Conservation (phyloP, 2,113 vertebrate species). For the Pseudonaja textilis region DNA sequence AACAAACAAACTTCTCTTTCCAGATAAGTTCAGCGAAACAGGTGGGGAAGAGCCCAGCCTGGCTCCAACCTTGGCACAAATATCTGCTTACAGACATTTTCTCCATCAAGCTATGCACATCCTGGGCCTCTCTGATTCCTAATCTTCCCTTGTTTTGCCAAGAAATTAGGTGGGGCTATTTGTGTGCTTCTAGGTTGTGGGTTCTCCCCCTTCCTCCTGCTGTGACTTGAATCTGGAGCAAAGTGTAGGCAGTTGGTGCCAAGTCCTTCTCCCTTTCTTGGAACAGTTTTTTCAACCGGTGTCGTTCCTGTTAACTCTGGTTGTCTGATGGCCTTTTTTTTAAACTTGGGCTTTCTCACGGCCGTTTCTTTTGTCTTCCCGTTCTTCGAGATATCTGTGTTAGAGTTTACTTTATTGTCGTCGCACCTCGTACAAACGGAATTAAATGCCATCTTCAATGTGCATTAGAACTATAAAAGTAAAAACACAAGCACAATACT, state of each 20-base stretch:
- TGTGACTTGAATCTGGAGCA: slow-evolving; percentile 48
- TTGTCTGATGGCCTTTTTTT: not conserved
- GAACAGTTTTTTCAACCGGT: not conserved
- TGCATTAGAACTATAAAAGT: too few relatives aligned
- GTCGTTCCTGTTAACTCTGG: not conserved
- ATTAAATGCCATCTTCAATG: too few relatives aligned
- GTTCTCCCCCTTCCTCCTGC: slow-evolving; percentile 2
- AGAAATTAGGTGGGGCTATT: slow-evolving; percentile 21
- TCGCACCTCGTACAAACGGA: too few relatives aligned
- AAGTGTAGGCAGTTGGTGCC: slow-evolving; percentile 28
- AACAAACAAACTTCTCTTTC: not conserved
- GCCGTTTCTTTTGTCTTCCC: not conserved
- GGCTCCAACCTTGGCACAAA: not conserved
- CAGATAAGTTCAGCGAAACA: not conserved
- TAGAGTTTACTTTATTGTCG: too few relatives aligned
- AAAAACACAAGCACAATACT: too few relatives aligned
- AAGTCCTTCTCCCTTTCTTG: not conserved
- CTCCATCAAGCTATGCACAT: not conserved
- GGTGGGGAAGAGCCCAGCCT: not conserved
- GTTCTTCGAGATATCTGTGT: too few relatives aligned
- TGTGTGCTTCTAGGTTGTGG: not conserved
- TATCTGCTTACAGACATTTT: not conserved
- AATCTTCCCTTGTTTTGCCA: not conserved
- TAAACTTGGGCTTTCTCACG: not conserved
- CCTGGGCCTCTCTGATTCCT: not conserved